Conservation (phyloP, 2,888 invertebrate species). For the Tyria jacobaeae region DNA sequence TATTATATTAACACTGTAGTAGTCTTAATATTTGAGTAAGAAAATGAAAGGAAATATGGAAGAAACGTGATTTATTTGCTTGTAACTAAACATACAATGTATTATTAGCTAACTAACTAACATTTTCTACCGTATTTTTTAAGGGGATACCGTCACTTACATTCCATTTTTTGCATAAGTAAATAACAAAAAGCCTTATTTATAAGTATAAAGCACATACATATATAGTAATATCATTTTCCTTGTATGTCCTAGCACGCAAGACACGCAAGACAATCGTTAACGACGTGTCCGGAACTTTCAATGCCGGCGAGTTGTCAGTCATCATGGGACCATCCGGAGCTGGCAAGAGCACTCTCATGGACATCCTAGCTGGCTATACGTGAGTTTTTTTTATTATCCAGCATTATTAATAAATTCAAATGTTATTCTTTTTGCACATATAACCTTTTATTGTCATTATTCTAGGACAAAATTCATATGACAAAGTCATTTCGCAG, state of each 20-base stretch:
- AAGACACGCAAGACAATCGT: constrained; percentile 88
- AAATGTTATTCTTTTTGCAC: not conserved
- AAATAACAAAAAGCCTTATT: not conserved
- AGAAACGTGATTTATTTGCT: too few relatives aligned
- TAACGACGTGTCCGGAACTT: constrained; percentile 88
- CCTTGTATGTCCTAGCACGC: constrained; percentile 76
- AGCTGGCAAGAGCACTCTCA: constrained; percentile 94
- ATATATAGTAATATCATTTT: constrained; percentile 25
- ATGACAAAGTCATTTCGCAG: too few relatives aligned
- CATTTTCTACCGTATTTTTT: not conserved
- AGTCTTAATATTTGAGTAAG: too few relatives aligned
- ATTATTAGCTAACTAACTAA: too few relatives aligned
- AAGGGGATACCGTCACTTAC: not conserved
- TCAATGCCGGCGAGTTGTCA: constrained; percentile 91
- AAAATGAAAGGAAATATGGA: too few relatives aligned
- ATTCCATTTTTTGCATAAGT: not conserved
- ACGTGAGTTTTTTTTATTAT: constrained; percentile 88
- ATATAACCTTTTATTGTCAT: not conserved
- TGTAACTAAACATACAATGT: too few relatives aligned
- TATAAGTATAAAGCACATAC: not conserved
- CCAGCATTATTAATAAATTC: not conserved
- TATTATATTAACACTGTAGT: too few relatives aligned
- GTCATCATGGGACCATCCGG: constrained; percentile 97
- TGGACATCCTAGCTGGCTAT: constrained; percentile 96
- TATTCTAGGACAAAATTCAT: too few relatives aligned